Base-by-base conservation (phyloP, 2,797 vertebrate species). In the Aphelocoma californica region DNA sequence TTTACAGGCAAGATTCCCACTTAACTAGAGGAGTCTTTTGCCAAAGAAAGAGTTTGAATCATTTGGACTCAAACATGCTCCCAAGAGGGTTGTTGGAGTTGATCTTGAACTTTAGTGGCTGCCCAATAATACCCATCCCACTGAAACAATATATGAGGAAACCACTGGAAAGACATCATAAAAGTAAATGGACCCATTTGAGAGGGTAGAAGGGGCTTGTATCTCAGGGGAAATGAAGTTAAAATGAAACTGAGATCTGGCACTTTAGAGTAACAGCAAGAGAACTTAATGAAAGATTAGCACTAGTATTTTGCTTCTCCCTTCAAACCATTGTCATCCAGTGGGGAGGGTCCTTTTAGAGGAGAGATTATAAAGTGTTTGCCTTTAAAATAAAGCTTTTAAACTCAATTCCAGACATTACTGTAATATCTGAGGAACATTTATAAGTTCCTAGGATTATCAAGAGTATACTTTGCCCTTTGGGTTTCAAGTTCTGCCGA, bases 251-350 rank as follows among this genome's bases (percentile, higher is more conserved):
- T 44, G 79, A 75, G 34, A 51, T 53, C 53, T 77, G 36, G 19
- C 45, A 32, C 31, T 71, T 90, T 14, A 73, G 67, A 93, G 34
- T 54, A 92, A 67, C 28, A 85, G n/a, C 53, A 93, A 79, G 12
- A 92, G 34, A 50, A 44, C 26, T 62, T 88, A 90, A 95, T 66
- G 53, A 77, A 92, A 86, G 70, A 85, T 91, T 90, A 75, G 14
- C 34, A 38, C 40, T 74, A 32, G 51, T 73, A 66, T 83, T 96
- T 91, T 95, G 74, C 60, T 94, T 60, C 14, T 73, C 19, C 29
- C 31, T 53, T 91, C 51, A 47, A 92, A 64, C 4, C 26, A 9
- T 90, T 85, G 48, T 57, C 84, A 29, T 87, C 28, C 5, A 73
- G 38, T 48, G 51, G 67, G 75, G 19, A 40, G 34, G 2, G 4